Base-by-base conservation (phyloP, 2,888 invertebrate species). In the Mesochorus sp. region DNA sequence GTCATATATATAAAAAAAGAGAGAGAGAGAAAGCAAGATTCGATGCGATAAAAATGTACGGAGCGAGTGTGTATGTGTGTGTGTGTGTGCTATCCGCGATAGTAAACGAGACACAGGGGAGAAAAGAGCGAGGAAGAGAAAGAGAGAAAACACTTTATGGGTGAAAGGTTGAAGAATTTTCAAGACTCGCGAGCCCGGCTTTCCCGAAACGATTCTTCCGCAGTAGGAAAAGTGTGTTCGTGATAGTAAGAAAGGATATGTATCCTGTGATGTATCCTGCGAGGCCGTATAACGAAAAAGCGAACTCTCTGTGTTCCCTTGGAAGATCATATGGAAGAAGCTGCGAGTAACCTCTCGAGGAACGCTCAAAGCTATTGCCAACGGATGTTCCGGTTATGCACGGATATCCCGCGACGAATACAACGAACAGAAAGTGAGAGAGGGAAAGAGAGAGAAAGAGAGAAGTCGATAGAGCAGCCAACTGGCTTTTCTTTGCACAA, bases 361-460 rank as follows among this genome's bases (percentile, higher is more conserved):
- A n/a, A n/a, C 19, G 51, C 61, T 61, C 49, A 5, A n/a, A 28
- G 70, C 70, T 53, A 71, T 71, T 79, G 78, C 57, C 78, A 74
- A 71, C 74, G 78, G 75, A 75, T 79, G 71, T 74, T 71, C 78
- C 71, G 70, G 47, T 66, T 67, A 61, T 74, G 74, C 61, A 67
- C 28, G 61, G 70, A 79, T 79, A 74, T 71, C 66, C 61, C 71
- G 62, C 55, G 51, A 62, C 62, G 68, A 70, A 57, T 73, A 71
- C 62, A 74, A 66, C 59, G 37, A 12, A 8, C n/a, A n/a, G n/a
- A n/a, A n/a, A n/a, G n/a, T 10, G 49, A 26, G 26, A 14, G 19
- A 37, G 4, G 8, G 10, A 21, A 8, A 55, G 21, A 26, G 12
- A 66, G 37, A 14, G 37, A 39, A 17, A 10, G 17, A 55, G 57